phyloP scores from a whole-genome alignment of 2,888 invertebrate genomes.

The Acanthosepion pharaonis region DNA sequence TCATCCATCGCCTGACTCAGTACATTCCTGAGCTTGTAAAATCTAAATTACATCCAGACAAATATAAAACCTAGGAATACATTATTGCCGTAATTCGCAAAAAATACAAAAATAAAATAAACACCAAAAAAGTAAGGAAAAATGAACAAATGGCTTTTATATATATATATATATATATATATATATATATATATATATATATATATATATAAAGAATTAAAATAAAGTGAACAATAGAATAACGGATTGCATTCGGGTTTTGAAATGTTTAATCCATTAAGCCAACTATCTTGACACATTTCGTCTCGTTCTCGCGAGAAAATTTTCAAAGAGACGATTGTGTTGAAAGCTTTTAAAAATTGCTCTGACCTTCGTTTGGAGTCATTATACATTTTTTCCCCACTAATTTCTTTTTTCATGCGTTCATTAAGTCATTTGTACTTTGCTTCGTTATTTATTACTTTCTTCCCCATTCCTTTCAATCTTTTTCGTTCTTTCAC shows the following conservation, averaged over 20 bases:
- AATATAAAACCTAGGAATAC: not conserved
- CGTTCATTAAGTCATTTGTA: conserved; percentile 14
- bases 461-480: not conserved
- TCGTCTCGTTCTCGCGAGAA: not conserved
- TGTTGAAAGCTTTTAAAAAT: conserved; percentile 23
- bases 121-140: not conserved
- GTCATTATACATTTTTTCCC: not conserved
- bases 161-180: not conserved
- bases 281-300: conserved; percentile 23
- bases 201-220: not conserved
- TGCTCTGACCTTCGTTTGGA: conserved; percentile 1
- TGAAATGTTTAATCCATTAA: conserved; percentile 33
- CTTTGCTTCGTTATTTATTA: conserved; percentile 5
- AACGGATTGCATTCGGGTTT: not conserved
- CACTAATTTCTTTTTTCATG: not conserved
- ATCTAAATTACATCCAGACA: not conserved
- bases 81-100: conserved; percentile 2
- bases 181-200: not conserved
- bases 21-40: not conserved
- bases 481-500: no score
- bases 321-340: conserved; percentile 21
- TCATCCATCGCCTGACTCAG: not conserved
- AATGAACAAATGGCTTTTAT: not conserved
- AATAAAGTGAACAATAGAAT: not conserved
- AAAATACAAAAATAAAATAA: not conserved